These are phyloP conservation scores for Acanthacorydalis orientalis DNA, from an alignment of 2,888 invertebrate species.

Conservation along the genomic window DNA sequence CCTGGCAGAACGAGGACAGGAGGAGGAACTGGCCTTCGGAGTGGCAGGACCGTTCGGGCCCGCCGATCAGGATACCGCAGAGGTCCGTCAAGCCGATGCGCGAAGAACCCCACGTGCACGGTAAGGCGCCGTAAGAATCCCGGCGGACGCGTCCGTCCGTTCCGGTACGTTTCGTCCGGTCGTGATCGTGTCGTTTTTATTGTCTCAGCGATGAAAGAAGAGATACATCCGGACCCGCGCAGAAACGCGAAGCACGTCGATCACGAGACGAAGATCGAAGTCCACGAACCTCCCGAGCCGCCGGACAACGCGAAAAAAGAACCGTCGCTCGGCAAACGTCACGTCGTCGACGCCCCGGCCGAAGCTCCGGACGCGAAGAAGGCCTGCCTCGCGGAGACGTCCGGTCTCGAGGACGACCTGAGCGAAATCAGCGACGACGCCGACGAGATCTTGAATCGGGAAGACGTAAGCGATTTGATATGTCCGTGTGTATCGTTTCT, in stretches of 20 bases:
- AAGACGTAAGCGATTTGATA: slow-evolving; percentile 28
- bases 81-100: slow-evolving; percentile 26
- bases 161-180: too few species aligned
- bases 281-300: slow-evolving; percentile 7
- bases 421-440: slow-evolving; percentile 84
- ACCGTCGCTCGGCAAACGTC: slow-evolving; percentile 15
- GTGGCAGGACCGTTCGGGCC: slow-evolving; percentile 20
- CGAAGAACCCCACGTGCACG: slow-evolving; percentile 10
- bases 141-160: too few species aligned
- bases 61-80: slow-evolving; percentile 23
- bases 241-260: slow-evolving; percentile 2
- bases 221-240: slow-evolving; percentile 12
- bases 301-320: slow-evolving; percentile 12
- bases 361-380: slow-evolving; percentile 32
- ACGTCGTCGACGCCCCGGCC: slow-evolving; percentile 21
- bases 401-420: slow-evolving; percentile 43
- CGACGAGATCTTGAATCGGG: slow-evolving; percentile 70
- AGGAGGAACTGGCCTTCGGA: slow-evolving; percentile 27
- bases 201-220: slow-evolving; percentile 4
- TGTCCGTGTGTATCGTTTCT: too few species aligned
- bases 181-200: not conserved
- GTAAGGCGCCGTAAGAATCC: not conserved
- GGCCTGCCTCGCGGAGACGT: slow-evolving; percentile 26
- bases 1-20: slow-evolving; percentile 33
- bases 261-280: slow-evolving; percentile 8